phyloP scores from a whole-genome alignment of 2,888 invertebrate genomes.

The Scaptomyza tumidula region DNA sequence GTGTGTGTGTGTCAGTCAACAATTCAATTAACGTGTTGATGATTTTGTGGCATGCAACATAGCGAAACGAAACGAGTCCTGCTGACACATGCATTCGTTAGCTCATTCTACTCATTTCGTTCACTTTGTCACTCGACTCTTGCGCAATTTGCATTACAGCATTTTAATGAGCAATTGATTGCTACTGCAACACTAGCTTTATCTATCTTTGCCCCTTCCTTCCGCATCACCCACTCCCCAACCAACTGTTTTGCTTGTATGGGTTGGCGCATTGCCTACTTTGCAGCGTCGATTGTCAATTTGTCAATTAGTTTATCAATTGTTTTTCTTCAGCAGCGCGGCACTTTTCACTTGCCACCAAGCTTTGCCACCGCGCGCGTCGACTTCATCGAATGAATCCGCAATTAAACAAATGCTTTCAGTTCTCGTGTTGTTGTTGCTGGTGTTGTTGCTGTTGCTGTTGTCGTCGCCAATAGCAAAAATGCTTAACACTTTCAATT shows the following conservation, averaged over 20 bases:
- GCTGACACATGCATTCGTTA: constrained; percentile 30
- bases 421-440: neutral
- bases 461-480: constrained; percentile 44
- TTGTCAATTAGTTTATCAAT: constrained; percentile 71
- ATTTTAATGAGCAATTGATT: constrained; percentile 82
- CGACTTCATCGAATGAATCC: constrained; percentile 27
- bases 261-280: constrained; percentile 34
- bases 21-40: constrained; percentile 83
- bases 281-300: constrained; percentile 49
- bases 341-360: neutral
- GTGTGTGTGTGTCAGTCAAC: constrained; percentile 78
- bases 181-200: constrained; percentile 35
- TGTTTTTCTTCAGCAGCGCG: constrained; percentile 39
- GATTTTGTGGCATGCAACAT: constrained; percentile 82
- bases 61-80: constrained; percentile 50
- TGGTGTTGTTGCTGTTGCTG: constrained; percentile 11
- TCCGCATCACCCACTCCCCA: neutral
- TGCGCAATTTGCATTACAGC: constrained; percentile 39
- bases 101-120: neutral
- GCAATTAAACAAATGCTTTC: constrained; percentile 65
- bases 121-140: constrained; percentile 2
- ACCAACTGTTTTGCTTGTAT: neutral
- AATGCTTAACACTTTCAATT: constrained; percentile 78
- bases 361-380: too few relatives aligned
- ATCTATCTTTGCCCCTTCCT: neutral